Conservation (phyloP, 2,888 invertebrate genomes). For the Formica aserva region DNA sequence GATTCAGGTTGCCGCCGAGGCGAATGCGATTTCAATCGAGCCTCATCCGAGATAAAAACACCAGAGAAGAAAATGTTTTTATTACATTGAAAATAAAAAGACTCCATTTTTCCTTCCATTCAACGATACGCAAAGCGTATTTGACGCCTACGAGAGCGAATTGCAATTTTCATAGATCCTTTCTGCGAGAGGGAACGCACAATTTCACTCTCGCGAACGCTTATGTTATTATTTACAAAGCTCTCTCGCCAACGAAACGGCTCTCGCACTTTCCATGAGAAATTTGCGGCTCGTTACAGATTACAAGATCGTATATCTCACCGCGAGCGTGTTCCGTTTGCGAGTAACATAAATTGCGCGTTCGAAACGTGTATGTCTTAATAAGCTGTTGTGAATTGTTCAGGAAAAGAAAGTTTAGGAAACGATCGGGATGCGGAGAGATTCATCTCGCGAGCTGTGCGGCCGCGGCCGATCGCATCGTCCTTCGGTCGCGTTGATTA, state of each 20-base stretch:
- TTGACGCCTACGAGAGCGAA: not conserved
- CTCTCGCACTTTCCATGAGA: not conserved
- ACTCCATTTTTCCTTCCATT: not conserved
- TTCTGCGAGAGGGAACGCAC: not conserved
- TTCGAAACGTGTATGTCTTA: not conserved
- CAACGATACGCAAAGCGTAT: not conserved
- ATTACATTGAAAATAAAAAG: not conserved
- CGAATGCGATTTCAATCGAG: conserved; percentile 38
- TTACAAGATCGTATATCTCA: not conserved
- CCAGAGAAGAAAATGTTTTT: not conserved
- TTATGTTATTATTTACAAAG: not conserved
- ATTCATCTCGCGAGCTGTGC: not conserved
- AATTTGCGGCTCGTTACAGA: not conserved
- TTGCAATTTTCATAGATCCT: not conserved
- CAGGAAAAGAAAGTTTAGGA: conserved; percentile 1
- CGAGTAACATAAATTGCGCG: not conserved
- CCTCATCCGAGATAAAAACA: conserved; percentile 3
- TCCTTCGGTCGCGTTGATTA: conserved; percentile 18
- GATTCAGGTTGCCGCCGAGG: conserved; percentile 31
- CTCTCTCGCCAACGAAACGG: not conserved
- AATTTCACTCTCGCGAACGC: not conserved
- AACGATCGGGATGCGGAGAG: not conserved
- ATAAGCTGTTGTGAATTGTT: not conserved
- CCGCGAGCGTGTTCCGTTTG: not conserved
- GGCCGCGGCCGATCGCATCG: not conserved